A percentile compares a stretch with the other conserved stretches of the same genome.
Evolutionary conservation across 2,113 vertebrate species (phyloP).

Genomic region (Saimiri boliviensis): DNA sequence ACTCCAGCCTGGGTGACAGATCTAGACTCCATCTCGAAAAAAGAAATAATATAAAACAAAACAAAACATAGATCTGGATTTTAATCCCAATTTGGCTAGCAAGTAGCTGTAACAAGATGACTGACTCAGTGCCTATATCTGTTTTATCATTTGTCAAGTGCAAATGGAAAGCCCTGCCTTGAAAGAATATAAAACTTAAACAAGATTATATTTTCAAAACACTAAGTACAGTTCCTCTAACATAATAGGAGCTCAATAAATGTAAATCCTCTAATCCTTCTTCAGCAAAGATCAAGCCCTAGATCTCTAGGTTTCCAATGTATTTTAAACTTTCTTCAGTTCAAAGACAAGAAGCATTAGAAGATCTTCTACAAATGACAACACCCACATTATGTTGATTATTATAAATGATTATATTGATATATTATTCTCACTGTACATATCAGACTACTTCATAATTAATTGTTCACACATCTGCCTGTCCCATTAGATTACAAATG

Average conservation of each 20-base stretch:
- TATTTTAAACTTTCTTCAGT: background rate
- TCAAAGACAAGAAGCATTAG: background rate
- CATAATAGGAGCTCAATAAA: background rate
- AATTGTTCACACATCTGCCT: background rate
- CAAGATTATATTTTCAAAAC: background rate
- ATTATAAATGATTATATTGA: background rate
- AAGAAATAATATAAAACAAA: too few relatives aligned
- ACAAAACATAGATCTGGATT: background rate
- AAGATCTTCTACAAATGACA: background rate
- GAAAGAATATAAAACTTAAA: background rate
- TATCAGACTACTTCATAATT: background rate
- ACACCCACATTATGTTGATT: background rate
- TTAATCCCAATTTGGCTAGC: background rate
- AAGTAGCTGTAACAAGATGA: background rate
- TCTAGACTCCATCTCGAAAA: too few relatives aligned
- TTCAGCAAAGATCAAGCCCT: background rate
- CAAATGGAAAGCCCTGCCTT: background rate
- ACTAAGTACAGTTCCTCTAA: background rate
- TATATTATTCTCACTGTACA: background rate
- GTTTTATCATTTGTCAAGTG: background rate
- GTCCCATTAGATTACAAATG: background rate
- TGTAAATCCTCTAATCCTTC: background rate
- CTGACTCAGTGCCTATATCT: background rate
- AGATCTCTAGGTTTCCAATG: background rate
- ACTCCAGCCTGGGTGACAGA: too few relatives aligned